Percentiles rank a stretch among this genome's conserved stretches.
Evolutionary conservation across 2,113 vertebrate genomes (phyloP).

Genomic region (Mesocricetus auratus): DNA sequence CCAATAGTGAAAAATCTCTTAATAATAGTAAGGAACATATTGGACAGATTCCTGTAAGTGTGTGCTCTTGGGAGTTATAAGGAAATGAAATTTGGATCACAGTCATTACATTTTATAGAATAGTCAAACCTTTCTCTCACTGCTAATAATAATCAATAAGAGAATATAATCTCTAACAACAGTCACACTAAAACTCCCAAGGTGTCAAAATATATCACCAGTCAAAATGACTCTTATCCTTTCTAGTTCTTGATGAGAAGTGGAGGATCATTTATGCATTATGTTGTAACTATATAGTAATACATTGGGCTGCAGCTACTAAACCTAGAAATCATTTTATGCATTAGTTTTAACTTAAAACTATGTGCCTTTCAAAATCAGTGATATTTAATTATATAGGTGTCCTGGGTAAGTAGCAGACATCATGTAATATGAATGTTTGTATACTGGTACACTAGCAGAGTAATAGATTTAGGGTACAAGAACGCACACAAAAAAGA

Average conservation of each 20-base stretch:
- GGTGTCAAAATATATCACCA: conserved; percentile 55
- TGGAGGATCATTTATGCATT: conserved; percentile 44
- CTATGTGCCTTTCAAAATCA: conserved; percentile 55
- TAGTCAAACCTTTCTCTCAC: conserved; percentile 5
- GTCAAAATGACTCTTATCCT: conserved; percentile 47
- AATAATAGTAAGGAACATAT: conserved; percentile 10
- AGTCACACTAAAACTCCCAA: conserved; percentile 25
- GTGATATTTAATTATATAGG: conserved; percentile 64
- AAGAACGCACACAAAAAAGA: background rate
- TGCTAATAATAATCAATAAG: conserved; percentile 36
- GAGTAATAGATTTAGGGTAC: conserved; percentile 5
- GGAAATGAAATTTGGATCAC: conserved; percentile 11
- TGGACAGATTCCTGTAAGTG: background rate
- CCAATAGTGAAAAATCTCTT: background rate
- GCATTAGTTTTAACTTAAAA: conserved; percentile 50
- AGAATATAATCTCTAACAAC: conserved; percentile 19
- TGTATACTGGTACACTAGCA: conserved; percentile 40
- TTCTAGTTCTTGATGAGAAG: background rate
- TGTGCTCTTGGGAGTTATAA: background rate
- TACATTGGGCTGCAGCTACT: background rate
- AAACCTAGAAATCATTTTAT: background rate
- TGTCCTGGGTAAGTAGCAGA: conserved; percentile 41
- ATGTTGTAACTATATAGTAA: background rate
- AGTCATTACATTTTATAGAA: conserved; percentile 45
- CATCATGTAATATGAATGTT: conserved; percentile 25